Conservation (phyloP, 92 coral and sea anemone genomes). For the Parazoanthus darwini region DNA sequence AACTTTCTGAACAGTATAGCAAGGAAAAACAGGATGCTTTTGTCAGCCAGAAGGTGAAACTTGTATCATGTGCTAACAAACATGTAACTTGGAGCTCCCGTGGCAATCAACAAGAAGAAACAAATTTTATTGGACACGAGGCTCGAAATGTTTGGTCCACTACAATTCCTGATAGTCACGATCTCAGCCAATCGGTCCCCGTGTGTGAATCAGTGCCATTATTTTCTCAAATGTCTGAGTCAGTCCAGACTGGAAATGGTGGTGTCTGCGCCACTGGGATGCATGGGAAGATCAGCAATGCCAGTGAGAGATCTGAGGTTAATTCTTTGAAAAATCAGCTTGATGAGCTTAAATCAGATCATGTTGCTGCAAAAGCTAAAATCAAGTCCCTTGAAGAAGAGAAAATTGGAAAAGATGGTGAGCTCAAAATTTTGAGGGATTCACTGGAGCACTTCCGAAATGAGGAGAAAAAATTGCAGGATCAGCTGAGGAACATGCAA, state of each 20-base stretch:
- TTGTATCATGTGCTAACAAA: background rate
- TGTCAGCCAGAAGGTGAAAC: background rate
- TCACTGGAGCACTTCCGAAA: slow-evolving; percentile 67
- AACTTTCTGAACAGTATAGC: background rate
- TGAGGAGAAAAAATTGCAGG: slow-evolving; percentile 61
- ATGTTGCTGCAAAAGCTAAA: slow-evolving; percentile 37
- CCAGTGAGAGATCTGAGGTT: slow-evolving; percentile 10
- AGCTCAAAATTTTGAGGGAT: slow-evolving; percentile 76
- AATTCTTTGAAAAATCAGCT: slow-evolving; percentile 51
- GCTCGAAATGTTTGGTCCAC: background rate
- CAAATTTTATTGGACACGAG: background rate
- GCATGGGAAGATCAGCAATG: background rate
- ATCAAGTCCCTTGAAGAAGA: slow-evolving; percentile 65
- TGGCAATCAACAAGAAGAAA: background rate
- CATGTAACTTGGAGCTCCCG: background rate
- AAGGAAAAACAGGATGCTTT: background rate
- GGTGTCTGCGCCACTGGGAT: background rate
- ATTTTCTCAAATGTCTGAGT: background rate
- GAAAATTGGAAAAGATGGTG: slow-evolving; percentile 77
- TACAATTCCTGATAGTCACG: background rate
- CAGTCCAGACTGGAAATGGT: background rate
- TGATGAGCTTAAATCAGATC: slow-evolving; percentile 50
- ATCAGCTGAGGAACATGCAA: slow-evolving; percentile 48
- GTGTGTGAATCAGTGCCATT: background rate
- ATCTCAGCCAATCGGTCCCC: slow-evolving; percentile 10